Percentiles rank a stretch among this genome's conserved stretches.
Conservation (phyloP, 2,888 invertebrate genomes). For the Tethea ocularis region DNA sequence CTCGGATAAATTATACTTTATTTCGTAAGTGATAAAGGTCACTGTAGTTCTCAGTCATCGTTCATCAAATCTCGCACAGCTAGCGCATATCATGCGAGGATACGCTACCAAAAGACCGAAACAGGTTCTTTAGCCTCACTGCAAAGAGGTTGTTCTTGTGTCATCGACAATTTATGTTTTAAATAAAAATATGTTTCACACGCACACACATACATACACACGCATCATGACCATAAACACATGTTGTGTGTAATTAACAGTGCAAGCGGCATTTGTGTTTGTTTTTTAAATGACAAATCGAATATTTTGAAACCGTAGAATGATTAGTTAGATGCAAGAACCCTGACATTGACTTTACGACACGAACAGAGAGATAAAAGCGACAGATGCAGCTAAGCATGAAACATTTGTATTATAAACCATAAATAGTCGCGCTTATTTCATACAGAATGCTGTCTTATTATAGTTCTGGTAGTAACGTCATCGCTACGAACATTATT, state of each 20-base stretch:
- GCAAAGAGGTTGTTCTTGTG: not conserved
- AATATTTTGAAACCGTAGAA: slow-evolving; percentile 11
- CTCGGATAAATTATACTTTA: slow-evolving; percentile 13
- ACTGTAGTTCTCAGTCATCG: slow-evolving; percentile 42
- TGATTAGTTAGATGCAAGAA: not conserved
- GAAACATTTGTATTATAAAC: not conserved
- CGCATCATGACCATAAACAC: slow-evolving; percentile 22
- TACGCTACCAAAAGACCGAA: slow-evolving; percentile 12
- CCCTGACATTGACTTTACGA: not conserved
- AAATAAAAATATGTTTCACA: not conserved
- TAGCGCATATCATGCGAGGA: slow-evolving; percentile 42
- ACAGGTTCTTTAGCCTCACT: not conserved
- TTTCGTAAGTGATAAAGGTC: slow-evolving; percentile 23
- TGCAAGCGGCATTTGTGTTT: slow-evolving; percentile 27
- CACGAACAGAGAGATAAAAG: not conserved
- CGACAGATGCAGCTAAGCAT: not conserved
- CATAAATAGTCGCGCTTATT: not conserved
- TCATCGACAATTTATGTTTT: not conserved
- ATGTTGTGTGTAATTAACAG: slow-evolving; percentile 33
- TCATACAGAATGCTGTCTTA: not conserved
- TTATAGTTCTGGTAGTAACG: not conserved
- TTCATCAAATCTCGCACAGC: slow-evolving; percentile 58
- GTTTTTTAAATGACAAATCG: slow-evolving; percentile 15
- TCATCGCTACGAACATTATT: not conserved
- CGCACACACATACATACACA: slow-evolving; percentile 12